Conservation (phyloP, 2,797 vertebrate species). For the Naso thynnoides region DNA sequence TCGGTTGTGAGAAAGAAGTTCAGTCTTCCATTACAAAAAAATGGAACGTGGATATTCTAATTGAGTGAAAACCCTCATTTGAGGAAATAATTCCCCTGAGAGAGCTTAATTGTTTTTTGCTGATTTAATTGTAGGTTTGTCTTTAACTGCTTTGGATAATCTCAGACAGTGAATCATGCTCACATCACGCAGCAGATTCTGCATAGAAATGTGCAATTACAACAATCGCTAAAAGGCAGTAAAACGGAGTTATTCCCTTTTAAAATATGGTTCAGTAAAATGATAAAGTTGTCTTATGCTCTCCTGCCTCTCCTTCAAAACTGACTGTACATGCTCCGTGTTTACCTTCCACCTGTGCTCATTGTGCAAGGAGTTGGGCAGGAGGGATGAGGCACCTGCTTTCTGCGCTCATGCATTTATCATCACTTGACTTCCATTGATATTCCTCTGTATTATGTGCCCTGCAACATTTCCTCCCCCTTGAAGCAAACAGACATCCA, state of each 20-base stretch:
- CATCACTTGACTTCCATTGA: conserved; percentile 61
- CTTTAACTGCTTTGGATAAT: no score
- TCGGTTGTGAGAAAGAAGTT: background rate
- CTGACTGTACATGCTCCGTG: conserved; percentile 4
- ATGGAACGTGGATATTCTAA: background rate
- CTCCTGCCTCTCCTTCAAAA: background rate
- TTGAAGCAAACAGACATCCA: conserved; percentile 26
- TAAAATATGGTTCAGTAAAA: conserved; percentile 8
- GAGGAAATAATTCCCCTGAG: background rate
- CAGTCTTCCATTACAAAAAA: background rate
- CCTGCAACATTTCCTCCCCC: conserved; percentile 24
- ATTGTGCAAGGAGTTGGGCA: conserved; percentile 1
- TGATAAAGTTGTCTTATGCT: conserved; percentile 7
- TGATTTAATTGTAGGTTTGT: conserved; percentile 3
- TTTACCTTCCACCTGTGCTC: conserved; percentile 42
- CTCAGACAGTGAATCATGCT: conserved; percentile 4
- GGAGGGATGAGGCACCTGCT: background rate
- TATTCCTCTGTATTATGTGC: conserved; percentile 43
- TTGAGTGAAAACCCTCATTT: conserved; percentile 6
- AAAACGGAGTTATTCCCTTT: conserved; percentile 11
- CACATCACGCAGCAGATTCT: conserved; percentile 17
- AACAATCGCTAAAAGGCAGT: conserved; percentile 11
- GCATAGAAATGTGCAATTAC: conserved; percentile 10
- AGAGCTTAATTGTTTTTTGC: conserved; percentile 13
- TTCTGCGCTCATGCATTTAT: conserved; percentile 56